Evolutionary conservation across 2,113 vertebrate genomes (phyloP).

Genomic region (Mystacornis crossleyi): DNA sequence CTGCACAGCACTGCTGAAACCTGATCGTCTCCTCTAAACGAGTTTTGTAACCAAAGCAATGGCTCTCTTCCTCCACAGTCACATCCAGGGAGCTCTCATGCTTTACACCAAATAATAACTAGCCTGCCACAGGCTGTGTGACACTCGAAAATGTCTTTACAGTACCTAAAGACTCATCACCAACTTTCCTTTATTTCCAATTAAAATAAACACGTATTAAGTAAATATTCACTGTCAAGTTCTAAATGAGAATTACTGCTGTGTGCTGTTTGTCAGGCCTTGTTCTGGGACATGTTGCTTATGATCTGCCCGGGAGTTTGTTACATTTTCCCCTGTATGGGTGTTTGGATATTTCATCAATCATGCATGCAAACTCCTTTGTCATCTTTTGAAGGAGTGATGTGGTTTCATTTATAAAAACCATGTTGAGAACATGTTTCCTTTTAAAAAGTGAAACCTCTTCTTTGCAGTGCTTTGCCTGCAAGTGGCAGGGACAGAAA

Average conservation of each 20-base stretch:
- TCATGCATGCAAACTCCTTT: constrained; percentile 41
- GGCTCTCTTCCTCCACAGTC: neutral
- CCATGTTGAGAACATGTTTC: constrained; percentile 38
- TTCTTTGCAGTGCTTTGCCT: neutral
- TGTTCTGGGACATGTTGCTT: constrained; percentile 7
- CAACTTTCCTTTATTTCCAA: neutral
- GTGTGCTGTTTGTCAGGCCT: neutral
- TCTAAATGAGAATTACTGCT: neutral
- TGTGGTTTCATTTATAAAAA: constrained; percentile 58
- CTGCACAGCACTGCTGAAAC: neutral
- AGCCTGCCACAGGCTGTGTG: neutral
- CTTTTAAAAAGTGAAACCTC: constrained; percentile 63
- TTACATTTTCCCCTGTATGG: neutral
- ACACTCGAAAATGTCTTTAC: neutral
- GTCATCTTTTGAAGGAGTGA: constrained; percentile 10
- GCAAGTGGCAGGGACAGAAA: neutral
- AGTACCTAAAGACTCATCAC: neutral
- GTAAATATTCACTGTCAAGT: neutral
- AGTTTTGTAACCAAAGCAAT: neutral
- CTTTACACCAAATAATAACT: neutral
- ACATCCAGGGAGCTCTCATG: neutral
- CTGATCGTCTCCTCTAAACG: neutral
- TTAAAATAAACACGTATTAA: neutral
- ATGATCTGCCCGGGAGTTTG: neutral
- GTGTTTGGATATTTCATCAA: constrained; percentile 35